Conservation (phyloP, 2,113 vertebrate genomes). For the Apaloderma vittatum region DNA sequence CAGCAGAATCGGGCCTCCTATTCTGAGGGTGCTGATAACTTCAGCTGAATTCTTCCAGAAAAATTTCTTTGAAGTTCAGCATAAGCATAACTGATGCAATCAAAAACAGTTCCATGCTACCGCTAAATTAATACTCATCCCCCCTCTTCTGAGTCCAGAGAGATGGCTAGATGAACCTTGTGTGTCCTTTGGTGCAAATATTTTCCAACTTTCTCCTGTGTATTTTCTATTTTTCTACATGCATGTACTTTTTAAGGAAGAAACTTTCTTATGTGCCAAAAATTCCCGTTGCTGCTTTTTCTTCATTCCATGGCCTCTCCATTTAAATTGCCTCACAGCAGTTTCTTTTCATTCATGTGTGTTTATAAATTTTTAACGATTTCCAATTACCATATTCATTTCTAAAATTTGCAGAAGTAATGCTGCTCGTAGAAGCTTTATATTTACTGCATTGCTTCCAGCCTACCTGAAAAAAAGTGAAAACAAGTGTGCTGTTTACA, state of each 20-base stretch:
- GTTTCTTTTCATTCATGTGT: neutral
- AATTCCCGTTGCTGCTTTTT: neutral
- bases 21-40: neutral
- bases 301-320: neutral
- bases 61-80: neutral
- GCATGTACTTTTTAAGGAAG: neutral
- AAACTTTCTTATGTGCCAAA: neutral
- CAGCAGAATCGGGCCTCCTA: neutral
- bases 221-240: neutral
- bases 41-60: neutral
- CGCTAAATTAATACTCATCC: neutral
- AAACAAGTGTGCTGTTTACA: neutral
- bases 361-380: constrained; percentile 33
- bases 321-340: constrained; percentile 20
- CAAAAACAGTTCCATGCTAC: neutral
- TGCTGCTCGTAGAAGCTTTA: neutral
- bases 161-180: neutral
- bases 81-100: neutral
- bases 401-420: constrained; percentile 1
- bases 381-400: constrained; percentile 13
- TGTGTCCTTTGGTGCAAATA: neutral
- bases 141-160: neutral
- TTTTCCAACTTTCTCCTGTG: neutral
- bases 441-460: neutral
- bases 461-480: neutral